phyloP scores from a whole-genome alignment of 2,113 vertebrate genomes.

The Nycticryphes semicollaris region DNA sequence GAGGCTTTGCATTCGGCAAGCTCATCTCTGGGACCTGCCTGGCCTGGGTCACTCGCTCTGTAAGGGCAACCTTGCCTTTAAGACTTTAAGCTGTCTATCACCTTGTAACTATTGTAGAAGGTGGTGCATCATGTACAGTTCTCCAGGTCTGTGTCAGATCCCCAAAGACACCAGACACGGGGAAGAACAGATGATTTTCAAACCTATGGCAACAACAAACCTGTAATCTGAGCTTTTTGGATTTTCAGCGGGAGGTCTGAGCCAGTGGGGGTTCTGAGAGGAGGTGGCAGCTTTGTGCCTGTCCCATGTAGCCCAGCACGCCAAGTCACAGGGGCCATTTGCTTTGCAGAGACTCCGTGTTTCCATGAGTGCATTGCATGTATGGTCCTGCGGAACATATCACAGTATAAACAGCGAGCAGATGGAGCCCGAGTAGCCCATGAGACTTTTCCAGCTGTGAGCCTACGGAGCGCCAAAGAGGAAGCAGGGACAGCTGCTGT shows the following conservation, averaged over 20 bases:
- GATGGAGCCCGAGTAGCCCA: neutral
- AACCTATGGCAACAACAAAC: neutral
- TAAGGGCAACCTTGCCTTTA: neutral
- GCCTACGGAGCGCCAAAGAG: neutral
- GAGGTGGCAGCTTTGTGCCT: neutral
- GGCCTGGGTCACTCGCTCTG: neutral
- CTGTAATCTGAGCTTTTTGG: neutral
- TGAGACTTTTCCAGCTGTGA: neutral
- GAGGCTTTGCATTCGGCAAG: neutral
- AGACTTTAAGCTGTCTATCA: neutral
- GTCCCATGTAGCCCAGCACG: rapidly evolving
- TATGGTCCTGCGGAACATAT: neutral
- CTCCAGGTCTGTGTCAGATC: neutral
- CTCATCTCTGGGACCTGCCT: neutral
- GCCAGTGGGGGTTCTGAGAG: neutral
- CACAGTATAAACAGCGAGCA: neutral
- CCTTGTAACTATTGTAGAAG: neutral
- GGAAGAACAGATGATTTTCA: neutral
- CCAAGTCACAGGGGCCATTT: rapidly evolving
- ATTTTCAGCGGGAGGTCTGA: neutral
- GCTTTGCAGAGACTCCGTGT: neutral
- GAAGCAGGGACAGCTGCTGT: neutral
- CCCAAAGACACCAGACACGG: neutral
- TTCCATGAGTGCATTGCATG: neutral
- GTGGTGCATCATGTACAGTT: neutral